phyloP scores from a whole-genome alignment of 2,888 invertebrate species.

The Andrena dorsata region DNA sequence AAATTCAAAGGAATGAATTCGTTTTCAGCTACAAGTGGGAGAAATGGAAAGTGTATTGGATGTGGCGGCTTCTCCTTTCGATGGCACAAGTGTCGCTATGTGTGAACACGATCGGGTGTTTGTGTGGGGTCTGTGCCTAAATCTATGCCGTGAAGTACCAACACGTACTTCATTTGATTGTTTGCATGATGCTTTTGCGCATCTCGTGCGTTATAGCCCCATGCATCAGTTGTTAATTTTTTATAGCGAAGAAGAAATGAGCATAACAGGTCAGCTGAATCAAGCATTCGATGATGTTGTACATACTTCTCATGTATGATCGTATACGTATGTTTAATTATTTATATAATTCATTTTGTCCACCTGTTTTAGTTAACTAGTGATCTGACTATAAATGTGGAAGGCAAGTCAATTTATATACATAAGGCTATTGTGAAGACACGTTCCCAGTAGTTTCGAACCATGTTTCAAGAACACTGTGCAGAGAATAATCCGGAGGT shows the following conservation, averaged over 20 bases:
- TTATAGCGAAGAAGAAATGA: not conserved
- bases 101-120: conserved; percentile 86
- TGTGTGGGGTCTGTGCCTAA: conserved; percentile 87
- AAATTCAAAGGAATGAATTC: not conserved
- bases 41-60: conserved; percentile 86
- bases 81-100: conserved; percentile 87
- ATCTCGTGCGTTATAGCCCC: conserved; percentile 87
- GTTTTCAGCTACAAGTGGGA: conserved; percentile 66
- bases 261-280: not conserved
- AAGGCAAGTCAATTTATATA: conserved; percentile 87
- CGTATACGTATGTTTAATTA: not conserved
- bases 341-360: not conserved
- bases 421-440: conserved; percentile 88
- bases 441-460: conserved; percentile 87
- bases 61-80: conserved; percentile 87
- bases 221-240: conserved; percentile 84
- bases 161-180: conserved; percentile 86
- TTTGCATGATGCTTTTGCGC: conserved; percentile 88
- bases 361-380: conserved; percentile 84
- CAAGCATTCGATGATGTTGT: conserved; percentile 74
- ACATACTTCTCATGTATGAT: conserved; percentile 65
- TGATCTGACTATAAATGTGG: conserved; percentile 87
- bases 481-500: too few relatives aligned
- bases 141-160: conserved; percentile 82
- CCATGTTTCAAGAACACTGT: conserved; percentile 88